Percentiles rank a stretch among this genome's conserved stretches.
These are phyloP conservation scores for Urophycis tenuis DNA, from an alignment of 2,797 vertebrate genomes.

Conservation along the genomic window DNA sequence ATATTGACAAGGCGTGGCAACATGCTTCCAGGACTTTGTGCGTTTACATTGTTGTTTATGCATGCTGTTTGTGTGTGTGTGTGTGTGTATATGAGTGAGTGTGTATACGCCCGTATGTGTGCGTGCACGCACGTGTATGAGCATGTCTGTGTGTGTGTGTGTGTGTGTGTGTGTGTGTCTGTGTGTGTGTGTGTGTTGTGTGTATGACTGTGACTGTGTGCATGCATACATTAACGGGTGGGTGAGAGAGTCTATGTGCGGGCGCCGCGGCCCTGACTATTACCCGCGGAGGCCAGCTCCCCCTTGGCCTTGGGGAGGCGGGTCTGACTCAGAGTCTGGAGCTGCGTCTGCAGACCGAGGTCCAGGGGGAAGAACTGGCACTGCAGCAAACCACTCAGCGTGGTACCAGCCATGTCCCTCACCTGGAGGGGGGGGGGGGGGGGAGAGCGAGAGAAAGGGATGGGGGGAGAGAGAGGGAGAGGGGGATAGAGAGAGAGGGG, in stretches of 20 bases:
- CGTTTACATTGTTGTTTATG: too few relatives aligned
- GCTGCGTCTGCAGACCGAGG: constrained; percentile 85
- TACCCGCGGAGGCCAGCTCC: constrained; percentile 74
- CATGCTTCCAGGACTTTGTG: too few relatives aligned
- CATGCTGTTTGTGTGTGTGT: constrained; percentile 9
- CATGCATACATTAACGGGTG: too few relatives aligned
- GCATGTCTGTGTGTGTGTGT: background rate
- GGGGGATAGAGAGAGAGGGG: too few relatives aligned
- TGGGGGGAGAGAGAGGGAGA: too few relatives aligned
- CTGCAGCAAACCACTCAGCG: constrained; percentile 91
- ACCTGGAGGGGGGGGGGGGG: constrained; percentile 9
- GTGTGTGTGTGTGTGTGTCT: constrained; percentile 32
- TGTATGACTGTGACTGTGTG: too few relatives aligned
- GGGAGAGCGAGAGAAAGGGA: background rate
- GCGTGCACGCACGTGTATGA: background rate
- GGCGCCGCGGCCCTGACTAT: too few relatives aligned
- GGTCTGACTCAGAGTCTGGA: constrained; percentile 95
- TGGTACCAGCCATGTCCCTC: constrained; percentile 84
- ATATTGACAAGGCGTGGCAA: background rate
- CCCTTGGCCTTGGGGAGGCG: constrained; percentile 85
- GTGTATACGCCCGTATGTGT: too few relatives aligned
- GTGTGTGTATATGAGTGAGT: too few relatives aligned
- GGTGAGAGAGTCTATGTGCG: too few relatives aligned
- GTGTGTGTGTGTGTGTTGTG: too few relatives aligned
- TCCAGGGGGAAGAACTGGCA: constrained; percentile 94